A percentile compares a stretch with the other conserved stretches of the same genome.
phyloP scores from a whole-genome alignment of 2,797 vertebrate genomes.

The Pampus argenteus region DNA sequence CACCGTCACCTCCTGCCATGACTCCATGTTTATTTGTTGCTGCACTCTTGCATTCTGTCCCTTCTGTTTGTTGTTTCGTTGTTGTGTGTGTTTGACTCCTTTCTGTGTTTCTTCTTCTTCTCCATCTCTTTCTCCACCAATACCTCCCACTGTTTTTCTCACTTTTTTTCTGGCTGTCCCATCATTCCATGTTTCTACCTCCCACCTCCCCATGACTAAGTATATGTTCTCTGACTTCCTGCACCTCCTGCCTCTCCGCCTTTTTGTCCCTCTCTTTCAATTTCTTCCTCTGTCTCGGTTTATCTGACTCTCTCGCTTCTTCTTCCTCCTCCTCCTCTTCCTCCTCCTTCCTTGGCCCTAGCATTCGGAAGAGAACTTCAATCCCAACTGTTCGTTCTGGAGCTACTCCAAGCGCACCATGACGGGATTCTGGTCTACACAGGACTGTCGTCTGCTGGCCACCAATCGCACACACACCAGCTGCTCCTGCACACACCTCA shows the following conservation, averaged over 20 bases:
- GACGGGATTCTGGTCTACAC: constrained; percentile 97
- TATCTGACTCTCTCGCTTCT: constrained; percentile 21
- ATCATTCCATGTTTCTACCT: constrained; percentile 50
- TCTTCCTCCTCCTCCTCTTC: constrained; percentile 24
- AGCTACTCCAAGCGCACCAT: constrained; percentile 98
- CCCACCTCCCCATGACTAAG: constrained; percentile 60
- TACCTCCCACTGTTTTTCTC: constrained; percentile 64
- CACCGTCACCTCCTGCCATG: constrained; percentile 71
- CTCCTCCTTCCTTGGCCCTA: constrained; percentile 63
- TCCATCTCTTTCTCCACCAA: constrained; percentile 43
- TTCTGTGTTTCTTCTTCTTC: constrained; percentile 61
- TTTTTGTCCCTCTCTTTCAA: constrained; percentile 33
- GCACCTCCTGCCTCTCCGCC: constrained; percentile 17
- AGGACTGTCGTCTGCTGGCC: constrained; percentile 94
- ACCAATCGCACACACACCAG: constrained; percentile 97
- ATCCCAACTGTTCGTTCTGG: constrained; percentile 99
- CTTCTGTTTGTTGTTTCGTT: constrained; percentile 79
- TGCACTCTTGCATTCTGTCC: constrained; percentile 73
- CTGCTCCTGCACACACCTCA: constrained; percentile 98
- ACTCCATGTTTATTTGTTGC: constrained; percentile 78
- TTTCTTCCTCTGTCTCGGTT: constrained; percentile 31
- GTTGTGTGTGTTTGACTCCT: constrained; percentile 68
- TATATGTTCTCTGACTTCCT: constrained; percentile 46
- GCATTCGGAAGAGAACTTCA: constrained; percentile 99
- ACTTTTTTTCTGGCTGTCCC: constrained; percentile 55